Conservation (phyloP, 2,113 vertebrate species). For the Hylia prasina region DNA sequence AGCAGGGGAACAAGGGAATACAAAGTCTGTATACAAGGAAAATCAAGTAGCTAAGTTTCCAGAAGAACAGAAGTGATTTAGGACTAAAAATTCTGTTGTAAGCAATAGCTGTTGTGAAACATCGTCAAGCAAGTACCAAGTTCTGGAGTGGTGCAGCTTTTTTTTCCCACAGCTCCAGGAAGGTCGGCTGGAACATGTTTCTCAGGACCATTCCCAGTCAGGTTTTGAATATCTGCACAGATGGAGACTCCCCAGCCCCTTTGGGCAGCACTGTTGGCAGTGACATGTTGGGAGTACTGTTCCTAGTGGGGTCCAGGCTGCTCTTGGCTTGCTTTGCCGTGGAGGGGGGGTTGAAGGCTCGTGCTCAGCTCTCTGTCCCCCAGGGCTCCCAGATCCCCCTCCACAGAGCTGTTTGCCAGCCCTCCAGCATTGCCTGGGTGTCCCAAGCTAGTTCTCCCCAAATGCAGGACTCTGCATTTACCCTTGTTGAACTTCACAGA, state of each 20-base stretch:
- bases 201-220: neutral
- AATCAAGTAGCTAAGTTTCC: neutral
- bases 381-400: neutral
- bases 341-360: neutral
- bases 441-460: neutral
- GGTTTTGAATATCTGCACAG: neutral
- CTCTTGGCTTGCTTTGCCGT: neutral
- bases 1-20: neutral
- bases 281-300: neutral
- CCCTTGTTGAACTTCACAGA: neutral
- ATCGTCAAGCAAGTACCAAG: fast-evolving
- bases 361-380: neutral
- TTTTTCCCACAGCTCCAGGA: neutral
- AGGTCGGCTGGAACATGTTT: neutral
- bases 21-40: neutral
- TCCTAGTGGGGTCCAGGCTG: neutral
- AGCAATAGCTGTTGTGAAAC: neutral
- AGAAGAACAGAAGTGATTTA: neutral
- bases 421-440: neutral
- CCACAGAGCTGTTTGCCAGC: neutral
- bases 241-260: neutral
- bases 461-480: neutral
- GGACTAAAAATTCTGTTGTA: neutral
- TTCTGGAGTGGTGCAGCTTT: neutral
- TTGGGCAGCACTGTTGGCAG: neutral